A percentile compares a stretch with the other conserved stretches of the same genome.
Evolutionary conservation across 2,113 vertebrate species (phyloP).

Genomic region (Psephotus haematonotus): DNA sequence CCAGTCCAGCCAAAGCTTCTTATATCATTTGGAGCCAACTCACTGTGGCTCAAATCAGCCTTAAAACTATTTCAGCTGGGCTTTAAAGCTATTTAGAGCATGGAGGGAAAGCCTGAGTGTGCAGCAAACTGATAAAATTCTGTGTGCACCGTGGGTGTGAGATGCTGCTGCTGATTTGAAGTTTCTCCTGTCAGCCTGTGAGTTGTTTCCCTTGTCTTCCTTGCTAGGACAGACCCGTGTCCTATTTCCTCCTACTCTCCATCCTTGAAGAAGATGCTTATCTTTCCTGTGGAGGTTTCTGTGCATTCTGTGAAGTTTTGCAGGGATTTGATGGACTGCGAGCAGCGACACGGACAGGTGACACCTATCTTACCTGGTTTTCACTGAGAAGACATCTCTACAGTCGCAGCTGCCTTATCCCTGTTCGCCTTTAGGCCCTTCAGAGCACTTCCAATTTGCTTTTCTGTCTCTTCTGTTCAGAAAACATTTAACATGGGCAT

Average conservation of each 20-base stretch:
- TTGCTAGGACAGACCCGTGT: background rate
- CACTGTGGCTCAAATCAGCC: background rate
- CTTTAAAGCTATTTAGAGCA: background rate
- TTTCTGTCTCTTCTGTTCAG: background rate
- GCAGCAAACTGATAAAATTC: background rate
- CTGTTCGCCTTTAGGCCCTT: background rate
- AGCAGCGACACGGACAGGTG: background rate
- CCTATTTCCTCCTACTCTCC: background rate
- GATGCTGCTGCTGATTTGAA: background rate
- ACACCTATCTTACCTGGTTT: background rate
- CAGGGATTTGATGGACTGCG: background rate
- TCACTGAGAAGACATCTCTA: background rate
- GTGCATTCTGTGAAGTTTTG: background rate
- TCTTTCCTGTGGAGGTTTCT: background rate
- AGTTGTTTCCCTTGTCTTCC: background rate
- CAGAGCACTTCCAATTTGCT: background rate
- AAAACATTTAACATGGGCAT: background rate
- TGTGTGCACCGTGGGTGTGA: background rate
- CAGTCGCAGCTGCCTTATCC: background rate
- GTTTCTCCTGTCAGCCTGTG: background rate
- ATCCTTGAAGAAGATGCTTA: background rate
- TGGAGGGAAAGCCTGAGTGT: background rate
- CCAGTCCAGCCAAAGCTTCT: background rate
- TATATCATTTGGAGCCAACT: background rate
- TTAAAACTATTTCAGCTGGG: background rate